A percentile compares a stretch with the other conserved stretches of the same genome.
These are phyloP conservation scores for Adelosebastes latens DNA, from an alignment of 2,797 vertebrate genomes.

Conservation along the genomic window DNA sequence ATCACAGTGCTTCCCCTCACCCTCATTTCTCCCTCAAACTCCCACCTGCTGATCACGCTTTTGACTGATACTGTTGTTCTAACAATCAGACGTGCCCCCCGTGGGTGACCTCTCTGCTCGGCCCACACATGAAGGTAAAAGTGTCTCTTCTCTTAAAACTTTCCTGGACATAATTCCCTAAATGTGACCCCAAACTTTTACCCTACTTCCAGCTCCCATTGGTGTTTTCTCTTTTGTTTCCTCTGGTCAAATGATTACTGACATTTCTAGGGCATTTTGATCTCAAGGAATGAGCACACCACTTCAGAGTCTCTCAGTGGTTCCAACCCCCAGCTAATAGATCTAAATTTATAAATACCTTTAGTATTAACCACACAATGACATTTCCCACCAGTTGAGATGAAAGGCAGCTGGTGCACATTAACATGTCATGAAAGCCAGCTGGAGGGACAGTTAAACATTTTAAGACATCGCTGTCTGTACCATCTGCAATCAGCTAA, in stretches of 20 bases:
- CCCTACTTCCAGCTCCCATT: constrained; percentile 5
- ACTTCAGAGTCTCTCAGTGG: constrained; percentile 4
- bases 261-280: constrained; percentile 41
- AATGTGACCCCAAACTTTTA: constrained; percentile 23
- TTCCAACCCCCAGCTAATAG: not conserved
- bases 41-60: not conserved
- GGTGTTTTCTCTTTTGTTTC: constrained; percentile 48
- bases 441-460: constrained; percentile 24
- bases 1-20: not conserved
- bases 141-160: constrained; percentile 33
- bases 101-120: constrained; percentile 55
- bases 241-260: constrained; percentile 15
- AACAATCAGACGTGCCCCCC: constrained; percentile 52
- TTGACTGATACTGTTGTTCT: constrained; percentile 49
- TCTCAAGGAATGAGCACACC: constrained; percentile 1
- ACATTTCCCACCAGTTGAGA: constrained; percentile 1
- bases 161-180: constrained; percentile 1
- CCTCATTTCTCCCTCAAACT: not conserved
- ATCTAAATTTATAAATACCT: constrained; percentile 20
- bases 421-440: constrained; percentile 28
- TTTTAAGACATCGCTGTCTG: constrained; percentile 25
- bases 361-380: not conserved
- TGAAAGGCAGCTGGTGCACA: constrained; percentile 33
- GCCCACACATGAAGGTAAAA: constrained; percentile 58
- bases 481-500: constrained; percentile 12